A percentile compares a stretch with the other conserved stretches of the same genome.
phyloP scores from a whole-genome alignment of 2,888 invertebrate species.

The Leucania comma region DNA sequence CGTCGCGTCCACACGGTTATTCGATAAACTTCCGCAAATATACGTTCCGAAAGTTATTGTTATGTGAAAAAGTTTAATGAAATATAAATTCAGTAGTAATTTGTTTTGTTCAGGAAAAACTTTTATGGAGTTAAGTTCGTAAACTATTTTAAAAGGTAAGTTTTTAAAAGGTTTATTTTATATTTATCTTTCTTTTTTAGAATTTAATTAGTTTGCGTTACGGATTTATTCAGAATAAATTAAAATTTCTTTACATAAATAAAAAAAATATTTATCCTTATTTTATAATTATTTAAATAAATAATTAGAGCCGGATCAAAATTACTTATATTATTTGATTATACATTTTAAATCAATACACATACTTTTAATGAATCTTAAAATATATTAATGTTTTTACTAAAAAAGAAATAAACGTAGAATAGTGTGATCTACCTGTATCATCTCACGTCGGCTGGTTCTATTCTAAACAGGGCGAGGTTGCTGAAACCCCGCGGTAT shows the following conservation, averaged over 20 bases:
- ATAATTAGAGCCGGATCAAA: background rate
- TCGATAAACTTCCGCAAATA: slow-evolving; percentile 49
- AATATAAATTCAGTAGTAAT: slow-evolving; percentile 1
- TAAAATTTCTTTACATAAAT: background rate
- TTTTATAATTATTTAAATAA: background rate
- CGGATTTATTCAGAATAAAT: background rate
- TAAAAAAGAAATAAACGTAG: background rate
- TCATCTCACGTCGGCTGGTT: slow-evolving; percentile 31
- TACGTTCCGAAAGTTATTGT: slow-evolving; percentile 20
- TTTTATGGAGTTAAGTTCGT: slow-evolving; percentile 37
- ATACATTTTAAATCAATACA: background rate
- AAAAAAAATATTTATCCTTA: background rate
- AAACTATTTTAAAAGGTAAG: slow-evolving; percentile 31
- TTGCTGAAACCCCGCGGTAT: slow-evolving; percentile 36
- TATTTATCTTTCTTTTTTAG: too few relatives aligned
- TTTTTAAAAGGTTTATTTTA: background rate
- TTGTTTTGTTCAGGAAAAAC: slow-evolving; percentile 21
- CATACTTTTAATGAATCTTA: background rate
- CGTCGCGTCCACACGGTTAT: slow-evolving; percentile 33
- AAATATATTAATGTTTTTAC: background rate
- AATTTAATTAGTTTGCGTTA: background rate
- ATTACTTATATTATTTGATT: background rate
- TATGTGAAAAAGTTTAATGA: slow-evolving; percentile 48
- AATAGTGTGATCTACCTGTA: slow-evolving; percentile 21
- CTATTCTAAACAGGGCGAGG: slow-evolving; percentile 35